A percentile compares a stretch with the other conserved stretches of the same genome.
phyloP scores from a whole-genome alignment of 2,888 invertebrate genomes.

The Troides oblongomaculatus region DNA sequence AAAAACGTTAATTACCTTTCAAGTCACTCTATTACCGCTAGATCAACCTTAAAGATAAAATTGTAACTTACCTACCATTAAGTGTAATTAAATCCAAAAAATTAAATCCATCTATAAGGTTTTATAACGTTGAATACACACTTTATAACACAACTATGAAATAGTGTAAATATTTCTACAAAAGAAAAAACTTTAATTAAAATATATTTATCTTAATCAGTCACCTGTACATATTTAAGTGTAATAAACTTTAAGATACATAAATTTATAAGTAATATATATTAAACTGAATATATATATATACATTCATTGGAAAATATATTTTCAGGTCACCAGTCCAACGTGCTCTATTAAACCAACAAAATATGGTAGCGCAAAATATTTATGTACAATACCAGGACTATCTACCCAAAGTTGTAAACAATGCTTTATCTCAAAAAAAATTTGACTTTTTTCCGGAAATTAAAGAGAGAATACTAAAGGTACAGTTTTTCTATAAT shows the following conservation, averaged over 20 bases:
- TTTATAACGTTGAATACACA: neutral
- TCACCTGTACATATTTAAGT: no score
- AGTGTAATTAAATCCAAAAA: neutral
- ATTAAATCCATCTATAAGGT: neutral
- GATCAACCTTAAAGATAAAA: neutral
- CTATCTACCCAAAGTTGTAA: conserved; percentile 7
- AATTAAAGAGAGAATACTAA: conserved; percentile 10
- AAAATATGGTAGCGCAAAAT: conserved; percentile 21
- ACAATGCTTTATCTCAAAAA: conserved; percentile 11
- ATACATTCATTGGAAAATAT: neutral
- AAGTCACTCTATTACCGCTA: neutral
- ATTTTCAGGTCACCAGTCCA: conserved; percentile 23
- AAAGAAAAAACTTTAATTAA: no score
- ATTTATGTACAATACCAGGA: conserved; percentile 16
- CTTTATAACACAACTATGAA: no score
- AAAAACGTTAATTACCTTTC: neutral
- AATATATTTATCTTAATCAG: no score
- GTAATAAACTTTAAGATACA: no score
- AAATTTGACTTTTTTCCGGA: conserved; percentile 10
- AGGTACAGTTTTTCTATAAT: neutral
- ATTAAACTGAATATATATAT: neutral
- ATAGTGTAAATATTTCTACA: no score
- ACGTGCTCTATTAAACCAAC: conserved; percentile 9
- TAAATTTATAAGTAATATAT: no score
- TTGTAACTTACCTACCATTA: neutral